phyloP scores from a whole-genome alignment of 2,113 vertebrate species.

The Passer montanus region DNA sequence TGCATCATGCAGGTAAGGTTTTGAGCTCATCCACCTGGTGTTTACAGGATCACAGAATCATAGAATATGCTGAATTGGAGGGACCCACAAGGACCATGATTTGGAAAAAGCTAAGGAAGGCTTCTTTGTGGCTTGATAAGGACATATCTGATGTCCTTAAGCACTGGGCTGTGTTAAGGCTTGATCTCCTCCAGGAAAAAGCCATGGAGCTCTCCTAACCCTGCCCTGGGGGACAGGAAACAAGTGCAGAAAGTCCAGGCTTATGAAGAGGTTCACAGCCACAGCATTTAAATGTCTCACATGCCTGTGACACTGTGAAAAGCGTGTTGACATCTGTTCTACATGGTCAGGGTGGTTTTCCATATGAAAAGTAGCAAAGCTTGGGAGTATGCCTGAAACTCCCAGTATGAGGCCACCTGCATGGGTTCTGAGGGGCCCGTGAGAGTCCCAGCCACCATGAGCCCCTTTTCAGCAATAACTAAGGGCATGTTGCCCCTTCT shows the following conservation, averaged over 20 bases:
- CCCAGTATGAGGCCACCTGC: neutral
- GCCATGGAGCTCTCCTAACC: neutral
- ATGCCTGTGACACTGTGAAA: neutral
- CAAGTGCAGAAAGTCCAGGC: neutral
- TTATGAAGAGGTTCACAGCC: neutral
- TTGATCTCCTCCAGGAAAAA: neutral
- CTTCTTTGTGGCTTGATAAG: neutral
- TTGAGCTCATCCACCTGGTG: neutral
- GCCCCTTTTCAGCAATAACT: neutral
- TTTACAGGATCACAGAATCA: neutral
- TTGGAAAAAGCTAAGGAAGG: neutral
- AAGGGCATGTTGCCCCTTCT: neutral
- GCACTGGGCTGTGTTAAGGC: neutral
- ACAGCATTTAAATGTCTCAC: accelerated
- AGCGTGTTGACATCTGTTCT: neutral
- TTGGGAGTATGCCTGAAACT: neutral
- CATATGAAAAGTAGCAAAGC: neutral
- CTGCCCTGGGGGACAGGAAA: neutral
- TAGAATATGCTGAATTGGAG: neutral
- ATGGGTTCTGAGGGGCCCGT: neutral
- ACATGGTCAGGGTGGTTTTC: neutral
- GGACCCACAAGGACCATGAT: neutral
- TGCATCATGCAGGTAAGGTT: neutral
- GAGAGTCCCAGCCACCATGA: neutral
- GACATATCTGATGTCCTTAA: neutral